phyloP scores from a whole-genome alignment of 2,888 invertebrate genomes.

The Drosophila ochracea region DNA sequence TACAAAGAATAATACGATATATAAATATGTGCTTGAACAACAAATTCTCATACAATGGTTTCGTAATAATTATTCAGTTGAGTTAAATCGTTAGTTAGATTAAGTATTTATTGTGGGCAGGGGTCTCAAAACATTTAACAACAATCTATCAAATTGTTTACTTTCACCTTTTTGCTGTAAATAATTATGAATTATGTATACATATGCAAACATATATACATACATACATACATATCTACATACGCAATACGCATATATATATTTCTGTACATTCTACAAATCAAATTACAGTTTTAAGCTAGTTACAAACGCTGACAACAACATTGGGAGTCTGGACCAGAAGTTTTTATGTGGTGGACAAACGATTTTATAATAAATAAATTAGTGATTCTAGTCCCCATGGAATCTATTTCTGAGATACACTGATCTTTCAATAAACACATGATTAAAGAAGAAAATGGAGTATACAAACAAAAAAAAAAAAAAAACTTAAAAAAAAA shows the following conservation, averaged over 20 bases:
- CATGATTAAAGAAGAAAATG: background rate
- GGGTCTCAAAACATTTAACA: slow-evolving; percentile 66
- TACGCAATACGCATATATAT: slow-evolving; percentile 22
- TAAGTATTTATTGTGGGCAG: slow-evolving; percentile 30
- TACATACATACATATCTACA: slow-evolving; percentile 29
- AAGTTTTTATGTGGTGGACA: slow-evolving; percentile 18
- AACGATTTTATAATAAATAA: slow-evolving; percentile 24
- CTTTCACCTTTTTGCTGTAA: slow-evolving; percentile 81
- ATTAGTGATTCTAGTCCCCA: slow-evolving; percentile 19
- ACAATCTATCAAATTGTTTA: slow-evolving; percentile 81
- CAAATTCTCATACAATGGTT: slow-evolving; percentile 21
- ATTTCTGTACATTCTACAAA: slow-evolving; percentile 33
- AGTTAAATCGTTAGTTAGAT: slow-evolving; percentile 33
- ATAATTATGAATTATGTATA: slow-evolving; percentile 57
- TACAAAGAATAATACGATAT: slow-evolving; percentile 43
- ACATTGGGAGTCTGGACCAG: slow-evolving; percentile 22
- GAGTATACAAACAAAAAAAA: background rate
- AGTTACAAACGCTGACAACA: slow-evolving; percentile 47
- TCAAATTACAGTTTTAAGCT: slow-evolving; percentile 35
- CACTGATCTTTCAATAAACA: slow-evolving; percentile 13
- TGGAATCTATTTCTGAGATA: slow-evolving; percentile 19
- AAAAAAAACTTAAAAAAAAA: background rate
- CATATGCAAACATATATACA: slow-evolving; percentile 47
- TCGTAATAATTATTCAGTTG: slow-evolving; percentile 20
- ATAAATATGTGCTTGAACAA: slow-evolving; percentile 24